Conservation (phyloP, 2,113 vertebrate species). For the Atrichornis clamosus region DNA sequence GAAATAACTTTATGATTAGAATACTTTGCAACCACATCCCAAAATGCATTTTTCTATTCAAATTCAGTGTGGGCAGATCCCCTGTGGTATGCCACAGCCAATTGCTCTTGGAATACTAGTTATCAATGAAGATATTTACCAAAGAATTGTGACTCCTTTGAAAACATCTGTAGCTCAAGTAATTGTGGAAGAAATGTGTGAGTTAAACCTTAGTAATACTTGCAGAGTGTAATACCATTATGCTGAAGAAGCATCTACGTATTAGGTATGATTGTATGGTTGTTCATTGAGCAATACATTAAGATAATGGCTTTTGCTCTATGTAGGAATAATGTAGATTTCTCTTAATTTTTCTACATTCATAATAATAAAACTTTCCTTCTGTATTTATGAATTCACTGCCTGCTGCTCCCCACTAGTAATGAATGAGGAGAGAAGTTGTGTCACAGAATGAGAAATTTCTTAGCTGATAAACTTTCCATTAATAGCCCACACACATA, state of each 20-base stretch:
- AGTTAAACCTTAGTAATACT: not conserved
- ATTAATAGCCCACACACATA: not conserved
- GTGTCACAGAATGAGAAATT: not conserved
- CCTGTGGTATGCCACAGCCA: not conserved
- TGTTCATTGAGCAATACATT: not conserved
- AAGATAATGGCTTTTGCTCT: not conserved
- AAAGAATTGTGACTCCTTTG: not conserved
- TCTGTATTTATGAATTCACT: not conserved
- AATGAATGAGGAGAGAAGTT: not conserved
- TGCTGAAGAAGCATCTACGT: not conserved
- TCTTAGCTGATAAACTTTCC: constrained; percentile 1
- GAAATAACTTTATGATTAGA: not conserved
- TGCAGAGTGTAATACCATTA: not conserved
- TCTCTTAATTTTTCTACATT: not conserved
- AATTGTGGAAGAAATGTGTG: not conserved
- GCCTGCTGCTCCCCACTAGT: not conserved
- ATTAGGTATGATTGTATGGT: not conserved
- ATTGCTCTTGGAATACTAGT: not conserved
- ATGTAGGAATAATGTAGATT: not conserved
- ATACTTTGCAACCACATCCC: not conserved
- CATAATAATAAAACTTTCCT: not conserved
- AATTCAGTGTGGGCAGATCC: not conserved
- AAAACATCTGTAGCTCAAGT: not conserved
- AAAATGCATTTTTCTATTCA: not conserved
- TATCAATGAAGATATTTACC: not conserved